Base-by-base conservation (phyloP, 2,888 invertebrate species). In the Acanthacorydalis orientalis region DNA sequence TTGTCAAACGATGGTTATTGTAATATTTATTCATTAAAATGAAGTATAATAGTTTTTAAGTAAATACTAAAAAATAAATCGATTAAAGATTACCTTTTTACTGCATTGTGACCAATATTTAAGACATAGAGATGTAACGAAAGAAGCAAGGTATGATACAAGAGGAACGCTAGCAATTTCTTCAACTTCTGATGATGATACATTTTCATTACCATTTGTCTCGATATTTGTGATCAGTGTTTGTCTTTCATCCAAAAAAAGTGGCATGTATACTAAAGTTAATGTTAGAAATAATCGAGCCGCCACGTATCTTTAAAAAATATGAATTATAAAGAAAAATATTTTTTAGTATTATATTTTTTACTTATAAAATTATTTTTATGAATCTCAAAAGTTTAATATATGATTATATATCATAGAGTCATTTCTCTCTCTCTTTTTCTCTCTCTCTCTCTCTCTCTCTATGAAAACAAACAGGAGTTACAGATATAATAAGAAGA, bases 231-330 rank as follows among this genome's bases (percentile, higher is more conserved):
- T 39, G 16, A 31, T 40, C 14, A 40, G 38, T 1, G 68, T 57
- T 35, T 75, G 66, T 7, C 77, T 68, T 61, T 82, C 81, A 56
- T 87, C 84, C 48, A 92, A 71, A 64, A 88, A 93, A 55, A 92
- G 69, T 1, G 92, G 90, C 55, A 92, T 78, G 63, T 91, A 93
- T 2, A 91, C 83, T 54, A 92, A 77, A 51, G 86, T 83, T 40
- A 92, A 67, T 50, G 90, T 91, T 60, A 88, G 83, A 64, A 85
- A 88, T 32, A 93, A 68, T 52, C 91, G 74, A n/a, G 90, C 84
- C 43, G 83, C 80, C 61, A 92, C 90, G 63, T 93, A 93, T 59
- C 76, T 76, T 63, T 53, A 68, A 67, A 45, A 2, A 45, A 14
- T n/a, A 31, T 31, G 4, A 31, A 11, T 14, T 31, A 43, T 43